phyloP scores from a whole-genome alignment of 2,797 vertebrate species.

The Sebastolobus altivelis region DNA sequence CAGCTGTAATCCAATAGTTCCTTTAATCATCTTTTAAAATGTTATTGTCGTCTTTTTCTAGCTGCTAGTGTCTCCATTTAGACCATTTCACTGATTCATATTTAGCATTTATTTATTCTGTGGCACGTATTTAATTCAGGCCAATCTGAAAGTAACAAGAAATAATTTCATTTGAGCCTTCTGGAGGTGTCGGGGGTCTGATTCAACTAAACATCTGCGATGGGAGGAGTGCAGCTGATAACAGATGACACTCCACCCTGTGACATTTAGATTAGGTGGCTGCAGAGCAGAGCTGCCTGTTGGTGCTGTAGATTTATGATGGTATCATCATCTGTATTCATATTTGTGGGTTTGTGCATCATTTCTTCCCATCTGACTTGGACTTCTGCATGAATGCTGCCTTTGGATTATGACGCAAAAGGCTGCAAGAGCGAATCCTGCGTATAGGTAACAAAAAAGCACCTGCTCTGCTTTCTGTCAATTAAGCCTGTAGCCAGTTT shows the following conservation, averaged over 20 bases:
- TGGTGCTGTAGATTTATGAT: conserved; percentile 28
- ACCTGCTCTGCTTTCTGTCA: conserved; percentile 15
- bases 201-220: conserved; percentile 49
- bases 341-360: conserved; percentile 17
- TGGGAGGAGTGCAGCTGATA: conserved; percentile 37
- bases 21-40: conserved; percentile 30
- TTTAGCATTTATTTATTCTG: conserved; percentile 52
- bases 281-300: conserved; percentile 17
- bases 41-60: background rate
- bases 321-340: background rate
- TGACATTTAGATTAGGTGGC: conserved; percentile 42
- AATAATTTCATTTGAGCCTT: conserved; percentile 49
- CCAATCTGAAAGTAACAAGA: conserved; percentile 44
- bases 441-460: background rate
- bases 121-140: conserved; percentile 50
- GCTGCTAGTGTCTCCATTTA: conserved; percentile 34
- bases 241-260: conserved; percentile 37
- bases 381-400: background rate
- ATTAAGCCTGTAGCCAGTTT: conserved; percentile 12
- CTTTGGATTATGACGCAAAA: conserved; percentile 10
- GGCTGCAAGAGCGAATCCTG: background rate
- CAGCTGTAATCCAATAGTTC: conserved; percentile 34
- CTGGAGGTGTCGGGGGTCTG: conserved; percentile 37
- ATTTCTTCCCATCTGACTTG: conserved; percentile 1
- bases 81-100: conserved; percentile 30